phyloP scores from a whole-genome alignment of 2,888 invertebrate species.

The Lymantria monacha region DNA sequence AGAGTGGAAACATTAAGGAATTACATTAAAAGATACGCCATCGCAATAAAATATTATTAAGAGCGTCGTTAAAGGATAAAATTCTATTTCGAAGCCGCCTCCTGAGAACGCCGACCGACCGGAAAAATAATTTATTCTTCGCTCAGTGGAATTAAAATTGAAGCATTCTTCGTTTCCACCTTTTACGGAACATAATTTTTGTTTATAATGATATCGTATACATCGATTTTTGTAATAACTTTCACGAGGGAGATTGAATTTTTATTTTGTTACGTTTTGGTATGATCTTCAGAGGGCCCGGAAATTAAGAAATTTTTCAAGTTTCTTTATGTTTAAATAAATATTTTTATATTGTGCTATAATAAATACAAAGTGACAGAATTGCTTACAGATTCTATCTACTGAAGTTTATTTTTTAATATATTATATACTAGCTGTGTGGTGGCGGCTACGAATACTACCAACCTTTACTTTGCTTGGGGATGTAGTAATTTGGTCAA shows the following conservation, averaged over 20 bases:
- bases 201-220: conserved; percentile 8
- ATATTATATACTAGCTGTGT: too few species aligned
- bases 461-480: too few species aligned
- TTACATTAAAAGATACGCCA: conserved; percentile 33
- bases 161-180: conserved; percentile 36
- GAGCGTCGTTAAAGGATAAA: conserved; percentile 46
- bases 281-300: conserved; percentile 4
- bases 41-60: conserved; percentile 37
- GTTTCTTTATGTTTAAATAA: too few species aligned
- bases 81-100: conserved; percentile 43
- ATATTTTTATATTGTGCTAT: too few species aligned
- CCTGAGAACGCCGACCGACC: conserved; percentile 30
- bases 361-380: too few species aligned
- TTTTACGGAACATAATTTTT: conserved; percentile 24
- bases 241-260: neutral
- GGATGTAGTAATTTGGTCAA: too few species aligned
- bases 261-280: neutral
- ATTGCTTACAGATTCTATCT: too few species aligned
- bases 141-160: conserved; percentile 47
- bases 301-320: neutral
- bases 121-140: conserved; percentile 53
- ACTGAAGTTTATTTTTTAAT: too few species aligned
- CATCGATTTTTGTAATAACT: neutral
- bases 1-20: conserved; percentile 20
- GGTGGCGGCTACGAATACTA: too few species aligned